Evolutionary conservation across 2,113 vertebrate genomes (phyloP).

Genomic region (Oostethus manadensis): DNA sequence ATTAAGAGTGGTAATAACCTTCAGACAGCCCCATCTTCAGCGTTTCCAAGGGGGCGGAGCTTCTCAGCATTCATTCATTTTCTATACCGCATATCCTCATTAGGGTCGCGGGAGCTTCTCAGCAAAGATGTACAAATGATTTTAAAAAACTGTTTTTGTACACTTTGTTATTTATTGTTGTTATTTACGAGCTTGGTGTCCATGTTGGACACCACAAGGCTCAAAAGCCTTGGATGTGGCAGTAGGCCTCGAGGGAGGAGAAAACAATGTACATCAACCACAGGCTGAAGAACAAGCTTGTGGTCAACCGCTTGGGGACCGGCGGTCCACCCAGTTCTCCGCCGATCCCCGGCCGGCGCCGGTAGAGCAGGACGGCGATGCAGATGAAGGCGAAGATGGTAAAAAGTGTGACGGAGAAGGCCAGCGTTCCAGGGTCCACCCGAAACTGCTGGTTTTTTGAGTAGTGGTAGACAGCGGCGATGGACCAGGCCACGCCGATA

Average conservation of each 20-base stretch:
- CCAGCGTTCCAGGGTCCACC: constrained; percentile 87
- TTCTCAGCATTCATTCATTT: no score
- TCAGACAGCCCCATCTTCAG: no score
- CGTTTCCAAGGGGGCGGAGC: not conserved
- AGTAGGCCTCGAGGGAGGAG: constrained; percentile 97
- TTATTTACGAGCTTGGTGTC: no score
- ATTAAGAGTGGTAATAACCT: no score
- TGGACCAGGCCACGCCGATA: constrained; percentile 96
- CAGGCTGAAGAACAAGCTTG: constrained; percentile 86
- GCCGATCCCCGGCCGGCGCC: constrained; percentile 88
- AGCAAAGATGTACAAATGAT: no score
- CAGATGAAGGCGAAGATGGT: constrained; percentile 97
- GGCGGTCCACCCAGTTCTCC: constrained; percentile 94
- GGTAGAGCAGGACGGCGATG: constrained; percentile 89
- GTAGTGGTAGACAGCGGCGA: constrained; percentile 88
- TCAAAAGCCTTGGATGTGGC: constrained; percentile 92
- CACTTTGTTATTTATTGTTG: no score
- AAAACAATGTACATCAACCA: constrained; percentile 97
- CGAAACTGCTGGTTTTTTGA: constrained; percentile 76
- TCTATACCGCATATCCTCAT: no score
- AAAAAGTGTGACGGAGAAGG: constrained; percentile 97
- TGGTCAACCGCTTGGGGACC: constrained; percentile 86
- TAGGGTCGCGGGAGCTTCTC: no score
- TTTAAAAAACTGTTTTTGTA: no score
- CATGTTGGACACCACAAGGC: no score